A percentile compares a stretch with the other conserved stretches of the same genome.
Evolutionary conservation across 92 coral and sea anemone species (phyloP).

Genomic region (Plumapathes pennacea): DNA sequence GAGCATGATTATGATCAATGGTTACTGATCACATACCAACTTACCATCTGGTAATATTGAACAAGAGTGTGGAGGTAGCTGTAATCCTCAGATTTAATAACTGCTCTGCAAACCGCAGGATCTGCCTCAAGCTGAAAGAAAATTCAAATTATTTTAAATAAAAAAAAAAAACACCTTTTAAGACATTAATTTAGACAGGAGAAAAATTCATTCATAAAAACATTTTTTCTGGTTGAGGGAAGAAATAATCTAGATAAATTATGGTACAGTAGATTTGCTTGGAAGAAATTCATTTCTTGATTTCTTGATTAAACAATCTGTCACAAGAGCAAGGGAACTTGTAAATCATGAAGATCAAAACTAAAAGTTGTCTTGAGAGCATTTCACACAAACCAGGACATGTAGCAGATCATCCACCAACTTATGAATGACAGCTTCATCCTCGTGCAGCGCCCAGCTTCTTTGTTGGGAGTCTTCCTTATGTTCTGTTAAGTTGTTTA

Average conservation of each 20-base stretch:
- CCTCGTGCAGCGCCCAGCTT: constrained; percentile 96
- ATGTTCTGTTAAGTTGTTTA: constrained; percentile 72
- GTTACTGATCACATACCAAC: constrained; percentile 6
- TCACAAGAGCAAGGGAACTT: neutral
- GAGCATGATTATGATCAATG: neutral
- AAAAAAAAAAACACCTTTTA: neutral
- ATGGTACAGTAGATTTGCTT: too few relatives aligned
- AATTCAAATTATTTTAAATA: too few relatives aligned
- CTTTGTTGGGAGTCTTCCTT: constrained; percentile 96
- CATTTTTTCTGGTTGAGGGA: too few relatives aligned
- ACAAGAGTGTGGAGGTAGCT: constrained; percentile 77
- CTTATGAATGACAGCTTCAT: constrained; percentile 66
- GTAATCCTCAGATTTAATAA: constrained; percentile 70
- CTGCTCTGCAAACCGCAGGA: constrained; percentile 81
- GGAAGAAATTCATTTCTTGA: too few relatives aligned
- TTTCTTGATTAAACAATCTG: too few relatives aligned
- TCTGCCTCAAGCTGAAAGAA: constrained; percentile 71
- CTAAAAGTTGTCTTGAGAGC: neutral
- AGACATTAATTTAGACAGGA: too few relatives aligned
- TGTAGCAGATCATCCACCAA: constrained; percentile 59
- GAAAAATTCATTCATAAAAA: too few relatives aligned
- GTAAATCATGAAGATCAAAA: neutral
- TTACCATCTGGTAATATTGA: constrained; percentile 88
- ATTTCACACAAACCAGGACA: constrained; percentile 59
- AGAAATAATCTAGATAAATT: too few relatives aligned